Evolutionary conservation across 2,113 vertebrate species (phyloP), one percentile per base, ranked within the genome.

Genomic region (Cavia aperea): DNA sequence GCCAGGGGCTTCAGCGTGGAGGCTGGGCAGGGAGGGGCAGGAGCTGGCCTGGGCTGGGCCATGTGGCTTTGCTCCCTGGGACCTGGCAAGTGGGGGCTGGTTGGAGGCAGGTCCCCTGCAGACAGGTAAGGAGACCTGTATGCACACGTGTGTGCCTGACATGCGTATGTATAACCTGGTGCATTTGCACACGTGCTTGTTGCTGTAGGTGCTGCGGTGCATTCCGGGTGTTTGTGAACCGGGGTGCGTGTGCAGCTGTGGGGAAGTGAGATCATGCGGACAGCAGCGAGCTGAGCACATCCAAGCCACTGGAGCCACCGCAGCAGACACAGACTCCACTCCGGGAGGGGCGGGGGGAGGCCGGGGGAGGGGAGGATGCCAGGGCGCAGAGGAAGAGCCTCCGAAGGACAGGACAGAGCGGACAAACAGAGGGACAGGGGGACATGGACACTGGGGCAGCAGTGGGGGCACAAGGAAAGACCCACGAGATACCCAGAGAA

Each of bases 271-370:
- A 91, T 97, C 96, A 95, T 96, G 90, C 63, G 58, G 92, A 91
- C 93, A 94, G 91, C 51, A 86, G 90, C 87, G 49, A 89, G 86
- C 92, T 31, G 62, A 93, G 91, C 46, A 5, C 24, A 13, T 94
- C 96, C 96, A 97, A 95, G 95, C 96, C 96, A 94, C 96, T 95
- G 96, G 96, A 97, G 96, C 94, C 96, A 65, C 93, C 60, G 46
- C 39, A 46, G 78, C 73, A 96, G 83, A 94, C 90, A 73, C 95
- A 93, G 96, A 81, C 85, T 72, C 33, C 2, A 81, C 85, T 72
- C 33, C 2, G 46, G 68, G 68, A 31, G 72, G 23, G 87, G 90
- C 36, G 43, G 19, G 33, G 23, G 23, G 60, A 39, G 19, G 82
- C 54, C 54, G 58, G 46, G 8, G 54, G 36, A 24, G 29, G 90